Base-by-base conservation (phyloP, 2,113 vertebrate genomes). In the Chitala chitala region DNA sequence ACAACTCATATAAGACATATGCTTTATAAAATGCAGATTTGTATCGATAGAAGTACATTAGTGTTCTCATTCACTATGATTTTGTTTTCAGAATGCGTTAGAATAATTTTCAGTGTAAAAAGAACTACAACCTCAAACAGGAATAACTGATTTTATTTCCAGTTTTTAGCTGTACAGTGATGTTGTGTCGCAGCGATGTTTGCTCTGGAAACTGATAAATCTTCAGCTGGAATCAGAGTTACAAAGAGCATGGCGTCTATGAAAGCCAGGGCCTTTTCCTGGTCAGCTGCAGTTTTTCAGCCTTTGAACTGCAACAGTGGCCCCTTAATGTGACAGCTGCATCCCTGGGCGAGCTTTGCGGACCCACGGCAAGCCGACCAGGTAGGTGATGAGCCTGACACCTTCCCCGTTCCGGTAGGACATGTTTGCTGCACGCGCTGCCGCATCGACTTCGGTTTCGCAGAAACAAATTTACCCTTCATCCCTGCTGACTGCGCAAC, bases 231-330 rank as follows among this genome's bases (percentile, higher is more conserved):
- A 86, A 82, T 76, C 78, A 75, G 78, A 80, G 86, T 87, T 84
- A 75, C 80, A 78, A 82, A 85, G 78, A 81, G 82, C 82, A 85
- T 83, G 87, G 81, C 83, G 84, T 88, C 85, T 87, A 86, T 86
- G 88, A 84, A 89, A 89, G 87, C 87, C 88, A 89, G 88, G 89
- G 86, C 88, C 89, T 90, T 88, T 90, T 91, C 87, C 87, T 86
- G 88, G 90, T 89, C 87, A 89, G 87, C 84, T 85, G 85, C 76
- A 84, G 76, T 71, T 53, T 75, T 75, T 82, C 73, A 85, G 84
- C 84, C 84, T 83, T 79, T 90, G 88, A 90, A 88, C 87, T 86
- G 88, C 88, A 89, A 90, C 82, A 85, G 85, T 78, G 87, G 87
- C 86, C 82, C n/a, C 87, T 86, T 86, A 89, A 90, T 86, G 86